Evolutionary conservation across 2,888 invertebrate species (phyloP).

Genomic region (Lasioglossum villosulum): DNA sequence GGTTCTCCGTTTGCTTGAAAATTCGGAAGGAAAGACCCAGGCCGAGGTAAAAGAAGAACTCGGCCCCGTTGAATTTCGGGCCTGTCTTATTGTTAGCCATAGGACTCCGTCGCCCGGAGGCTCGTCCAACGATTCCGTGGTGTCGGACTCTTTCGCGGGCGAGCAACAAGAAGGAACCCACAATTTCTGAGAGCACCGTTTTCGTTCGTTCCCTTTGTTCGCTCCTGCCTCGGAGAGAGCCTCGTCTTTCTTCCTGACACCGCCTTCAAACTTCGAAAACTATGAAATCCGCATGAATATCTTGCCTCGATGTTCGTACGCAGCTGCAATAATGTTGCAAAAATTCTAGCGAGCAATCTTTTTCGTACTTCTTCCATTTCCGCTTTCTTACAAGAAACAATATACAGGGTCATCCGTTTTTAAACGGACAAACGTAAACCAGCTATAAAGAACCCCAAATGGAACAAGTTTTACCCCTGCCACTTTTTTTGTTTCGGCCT

Average conservation of each 20-base stretch:
- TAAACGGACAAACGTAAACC: too few relatives aligned
- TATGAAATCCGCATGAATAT: conserved; percentile 12
- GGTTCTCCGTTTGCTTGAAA: conserved; percentile 25
- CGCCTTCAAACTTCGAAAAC: conserved; percentile 35
- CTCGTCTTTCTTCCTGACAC: background rate
- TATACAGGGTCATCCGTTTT: too few relatives aligned
- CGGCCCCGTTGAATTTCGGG: conserved; percentile 45
- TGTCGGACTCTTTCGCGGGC: conserved; percentile 44
- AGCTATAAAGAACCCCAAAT: too few relatives aligned
- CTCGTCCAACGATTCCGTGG: conserved; percentile 53
- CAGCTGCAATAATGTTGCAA: background rate
- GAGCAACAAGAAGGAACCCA: conserved; percentile 66
- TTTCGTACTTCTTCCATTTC: background rate
- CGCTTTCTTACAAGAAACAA: too few relatives aligned
- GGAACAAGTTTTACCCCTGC: too few relatives aligned
- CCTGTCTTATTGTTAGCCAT: conserved; percentile 54
- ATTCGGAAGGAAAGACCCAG: conserved; percentile 24
- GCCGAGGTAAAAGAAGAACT: conserved; percentile 13
- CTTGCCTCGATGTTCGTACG: background rate
- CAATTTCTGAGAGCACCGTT: conserved; percentile 66
- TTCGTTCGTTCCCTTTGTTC: conserved; percentile 62
- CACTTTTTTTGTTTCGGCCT: too few relatives aligned
- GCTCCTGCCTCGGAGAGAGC: conserved; percentile 34
- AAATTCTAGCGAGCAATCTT: background rate
- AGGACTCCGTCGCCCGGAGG: conserved; percentile 58